Evolutionary conservation across 2,797 vertebrate genomes (phyloP), one percentile per base, ranked within the genome.

Genomic region (Darevskia mixta): DNA sequence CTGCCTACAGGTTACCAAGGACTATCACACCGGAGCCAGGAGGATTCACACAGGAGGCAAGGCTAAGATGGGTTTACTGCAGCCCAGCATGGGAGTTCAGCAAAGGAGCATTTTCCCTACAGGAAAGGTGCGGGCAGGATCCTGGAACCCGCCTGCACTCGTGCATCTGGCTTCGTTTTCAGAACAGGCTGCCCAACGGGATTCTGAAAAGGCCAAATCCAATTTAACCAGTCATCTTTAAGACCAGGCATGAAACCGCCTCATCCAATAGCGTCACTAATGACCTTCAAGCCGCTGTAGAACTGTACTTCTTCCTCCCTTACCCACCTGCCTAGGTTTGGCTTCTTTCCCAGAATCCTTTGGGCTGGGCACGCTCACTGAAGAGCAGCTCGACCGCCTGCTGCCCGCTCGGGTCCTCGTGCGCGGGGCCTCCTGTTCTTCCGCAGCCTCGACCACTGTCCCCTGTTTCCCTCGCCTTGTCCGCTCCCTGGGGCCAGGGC

Each of bases 261-360:
- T 55, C 13, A 15, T 55, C 49, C 49, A 55, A 55, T 15, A 55
- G 49, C 1, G 1, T 55, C 13, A 55, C 13, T 1, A 55, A 49
- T 49, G 49, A 13, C 49, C 49, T 49, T 41, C 38, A 1, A 41
- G 38, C 38, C 38, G 38, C 66, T 23, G 20, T 67, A 25, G 20
- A 5, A 29, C 66, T 23, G 7, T 23, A 1, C 4, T 32, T 1
- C 32, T 5, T 15, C 10, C 4, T 69, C 27, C 4, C 25, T 4
- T 69, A 87, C 82, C 17, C 35, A 90, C 89, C 82, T 77, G 67
- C 27, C 29, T 17, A 32, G 10, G 43, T 8, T 45, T 71, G 29
- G 29, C 61, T 8, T 1, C 7, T 45, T 45, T 82, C 72, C 82
- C 86, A 82, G 78, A 58, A 80, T 61, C 86, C 86, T 85, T 81